Percentiles rank a stretch among this genome's conserved stretches.
Conservation (phyloP, 2,888 invertebrate genomes). For the Mesoligia furuncula region DNA sequence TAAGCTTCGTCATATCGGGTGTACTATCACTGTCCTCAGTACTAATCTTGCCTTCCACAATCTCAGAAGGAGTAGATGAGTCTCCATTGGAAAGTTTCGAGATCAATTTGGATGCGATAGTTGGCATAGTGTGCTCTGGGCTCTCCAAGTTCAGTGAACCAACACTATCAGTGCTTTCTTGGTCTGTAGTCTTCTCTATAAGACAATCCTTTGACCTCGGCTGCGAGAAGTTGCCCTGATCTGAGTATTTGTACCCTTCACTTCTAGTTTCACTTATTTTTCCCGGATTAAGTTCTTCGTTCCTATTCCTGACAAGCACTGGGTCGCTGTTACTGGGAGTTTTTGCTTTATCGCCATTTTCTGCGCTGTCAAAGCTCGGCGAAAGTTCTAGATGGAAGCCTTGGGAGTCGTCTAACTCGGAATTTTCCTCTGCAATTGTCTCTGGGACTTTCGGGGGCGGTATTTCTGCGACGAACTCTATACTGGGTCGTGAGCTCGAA, state of each 20-base stretch:
- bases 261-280: slow-evolving; percentile 77
- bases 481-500: slow-evolving; percentile 74
- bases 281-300: slow-evolving; percentile 75
- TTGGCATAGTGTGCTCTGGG: slow-evolving; percentile 79
- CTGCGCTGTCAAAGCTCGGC: slow-evolving; percentile 74
- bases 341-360: slow-evolving; percentile 63
- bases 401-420: slow-evolving; percentile 85
- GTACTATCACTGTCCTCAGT: slow-evolving; percentile 81
- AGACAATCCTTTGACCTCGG: slow-evolving; percentile 72
- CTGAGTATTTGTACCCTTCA: slow-evolving; percentile 80
- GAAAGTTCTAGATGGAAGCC: slow-evolving; percentile 83
- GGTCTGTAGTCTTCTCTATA: slow-evolving; percentile 82
- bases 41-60: slow-evolving; percentile 67
- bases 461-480: slow-evolving; percentile 79
- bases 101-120: slow-evolving; percentile 83
- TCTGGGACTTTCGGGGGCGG: slow-evolving; percentile 74
- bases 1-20: slow-evolving; percentile 82
- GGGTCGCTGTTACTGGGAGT: slow-evolving; percentile 78
- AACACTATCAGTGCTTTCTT: slow-evolving; percentile 86
- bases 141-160: slow-evolving; percentile 81
- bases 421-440: slow-evolving; percentile 78
- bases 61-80: slow-evolving; percentile 86
- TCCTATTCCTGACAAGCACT: slow-evolving; percentile 75
- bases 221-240: slow-evolving; percentile 77
- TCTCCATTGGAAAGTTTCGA: slow-evolving; percentile 87